A percentile compares a stretch with the other conserved stretches of the same genome.
These are phyloP conservation scores for Coreoperca whiteheadi DNA, from an alignment of 2,113 vertebrate species.

Conservation along the genomic window DNA sequence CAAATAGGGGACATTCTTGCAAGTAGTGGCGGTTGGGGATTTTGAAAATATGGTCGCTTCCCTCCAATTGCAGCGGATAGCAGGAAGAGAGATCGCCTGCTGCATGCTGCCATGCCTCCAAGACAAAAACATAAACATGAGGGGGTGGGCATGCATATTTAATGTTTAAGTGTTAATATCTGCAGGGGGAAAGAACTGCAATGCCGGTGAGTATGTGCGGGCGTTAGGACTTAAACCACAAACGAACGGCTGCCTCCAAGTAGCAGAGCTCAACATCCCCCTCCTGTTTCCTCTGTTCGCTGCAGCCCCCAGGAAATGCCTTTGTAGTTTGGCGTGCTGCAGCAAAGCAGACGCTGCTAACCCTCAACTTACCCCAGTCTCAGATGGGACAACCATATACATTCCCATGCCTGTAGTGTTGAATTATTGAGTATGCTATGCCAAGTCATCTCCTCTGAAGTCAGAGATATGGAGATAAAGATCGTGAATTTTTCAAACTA, in stretches of 20 bases:
- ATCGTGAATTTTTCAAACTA: slow-evolving; percentile 73
- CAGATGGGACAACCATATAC: slow-evolving; percentile 73
- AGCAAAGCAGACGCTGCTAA: slow-evolving; percentile 71
- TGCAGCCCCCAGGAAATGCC: slow-evolving; percentile 74
- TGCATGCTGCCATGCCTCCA: slow-evolving; percentile 53
- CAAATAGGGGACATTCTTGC: slow-evolving; percentile 33
- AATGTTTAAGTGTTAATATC: slow-evolving; percentile 75
- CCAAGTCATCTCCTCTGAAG: slow-evolving; percentile 78
- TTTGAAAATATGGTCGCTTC: slow-evolving; percentile 35
- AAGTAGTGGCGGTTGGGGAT: background rate
- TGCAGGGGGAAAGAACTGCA: slow-evolving; percentile 64
- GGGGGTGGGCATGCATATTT: slow-evolving; percentile 79
- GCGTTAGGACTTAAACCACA: slow-evolving; percentile 69
- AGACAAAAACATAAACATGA: slow-evolving; percentile 75
- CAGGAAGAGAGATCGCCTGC: slow-evolving; percentile 36
- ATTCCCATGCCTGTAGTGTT: slow-evolving; percentile 74
- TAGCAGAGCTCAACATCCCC: slow-evolving; percentile 63
- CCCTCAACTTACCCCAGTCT: slow-evolving; percentile 77
- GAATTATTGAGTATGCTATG: slow-evolving; percentile 76
- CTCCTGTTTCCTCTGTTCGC: slow-evolving; percentile 64
- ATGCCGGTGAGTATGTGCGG: slow-evolving; percentile 49
- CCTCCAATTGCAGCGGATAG: slow-evolving; percentile 5
- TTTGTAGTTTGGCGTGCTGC: slow-evolving; percentile 78
- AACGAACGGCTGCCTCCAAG: slow-evolving; percentile 72
- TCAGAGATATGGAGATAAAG: slow-evolving; percentile 65